phyloP scores from a whole-genome alignment of 2,113 vertebrate species.

The Pelvicachromis taeniatus region DNA sequence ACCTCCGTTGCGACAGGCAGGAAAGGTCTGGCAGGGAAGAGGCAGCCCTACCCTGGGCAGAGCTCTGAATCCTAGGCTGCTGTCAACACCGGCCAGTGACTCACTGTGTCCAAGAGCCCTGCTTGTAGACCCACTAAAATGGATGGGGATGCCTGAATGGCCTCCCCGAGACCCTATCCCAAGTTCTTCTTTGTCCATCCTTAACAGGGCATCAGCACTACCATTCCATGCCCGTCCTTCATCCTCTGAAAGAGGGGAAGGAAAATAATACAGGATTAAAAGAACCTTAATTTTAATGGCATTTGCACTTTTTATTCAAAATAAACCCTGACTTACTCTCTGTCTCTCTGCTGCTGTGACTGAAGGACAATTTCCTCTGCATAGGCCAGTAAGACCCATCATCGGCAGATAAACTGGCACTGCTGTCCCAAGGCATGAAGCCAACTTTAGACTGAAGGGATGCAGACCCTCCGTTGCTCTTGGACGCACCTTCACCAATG shows the following conservation, averaged over 20 bases:
- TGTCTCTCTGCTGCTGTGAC: slow-evolving; percentile 77
- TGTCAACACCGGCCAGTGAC: slow-evolving; percentile 68
- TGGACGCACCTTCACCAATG: slow-evolving; percentile 48
- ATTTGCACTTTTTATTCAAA: neutral
- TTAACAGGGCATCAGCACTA: slow-evolving; percentile 70
- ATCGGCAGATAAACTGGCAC: slow-evolving; percentile 60
- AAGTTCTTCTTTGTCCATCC: slow-evolving; percentile 78
- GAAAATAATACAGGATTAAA: neutral
- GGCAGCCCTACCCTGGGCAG: slow-evolving; percentile 77
- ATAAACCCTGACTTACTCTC: slow-evolving; percentile 78
- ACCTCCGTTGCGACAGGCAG: slow-evolving; percentile 89
- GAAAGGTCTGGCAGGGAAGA: slow-evolving; percentile 88
- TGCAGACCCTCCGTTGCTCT: slow-evolving; percentile 36
- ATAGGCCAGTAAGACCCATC: slow-evolving; percentile 81
- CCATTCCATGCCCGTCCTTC: slow-evolving; percentile 78
- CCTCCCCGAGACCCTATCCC: slow-evolving; percentile 38
- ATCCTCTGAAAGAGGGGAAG: slow-evolving; percentile 69
- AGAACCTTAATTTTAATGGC: neutral
- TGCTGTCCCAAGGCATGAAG: slow-evolving; percentile 76
- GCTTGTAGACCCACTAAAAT: slow-evolving; percentile 68
- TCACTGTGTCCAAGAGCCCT: slow-evolving; percentile 74
- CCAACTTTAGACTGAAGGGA: slow-evolving; percentile 65
- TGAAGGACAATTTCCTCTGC: slow-evolving; percentile 84
- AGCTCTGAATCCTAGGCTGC: slow-evolving; percentile 74
- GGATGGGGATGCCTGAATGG: slow-evolving; percentile 82